Evolutionary conservation across 2,888 invertebrate species (phyloP).

Genomic region (Chydorus sphaericus): DNA sequence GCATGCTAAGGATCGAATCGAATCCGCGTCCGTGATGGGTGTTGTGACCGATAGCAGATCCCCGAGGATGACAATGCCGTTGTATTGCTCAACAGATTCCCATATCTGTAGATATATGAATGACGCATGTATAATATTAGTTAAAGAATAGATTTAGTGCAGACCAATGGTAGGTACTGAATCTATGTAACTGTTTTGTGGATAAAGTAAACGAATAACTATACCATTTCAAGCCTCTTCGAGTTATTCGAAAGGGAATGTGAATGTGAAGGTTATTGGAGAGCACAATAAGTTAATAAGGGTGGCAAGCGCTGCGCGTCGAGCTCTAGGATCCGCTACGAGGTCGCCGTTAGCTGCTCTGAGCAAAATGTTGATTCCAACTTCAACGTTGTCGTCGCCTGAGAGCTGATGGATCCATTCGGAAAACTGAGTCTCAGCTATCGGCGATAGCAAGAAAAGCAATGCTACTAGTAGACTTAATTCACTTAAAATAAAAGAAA

Average conservation of each 20-base stretch:
- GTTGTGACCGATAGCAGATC: slow-evolving; percentile 80
- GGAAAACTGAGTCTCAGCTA: slow-evolving; percentile 40
- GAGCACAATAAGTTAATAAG: slow-evolving; percentile 90
- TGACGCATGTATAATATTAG: not conserved
- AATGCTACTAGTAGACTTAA: too few species aligned
- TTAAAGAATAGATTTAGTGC: too few species aligned
- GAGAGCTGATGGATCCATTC: slow-evolving; percentile 32
- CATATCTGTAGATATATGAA: slow-evolving; percentile 42
- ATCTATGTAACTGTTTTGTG: too few species aligned
- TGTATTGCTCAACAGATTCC: slow-evolving; percentile 84
- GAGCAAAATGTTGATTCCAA: slow-evolving; percentile 65
- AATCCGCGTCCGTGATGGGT: slow-evolving; percentile 93
- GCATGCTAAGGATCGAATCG: slow-evolving; percentile 83
- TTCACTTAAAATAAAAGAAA: too few species aligned
- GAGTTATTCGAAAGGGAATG: slow-evolving; percentile 12
- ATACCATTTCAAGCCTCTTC: slow-evolving; percentile 32
- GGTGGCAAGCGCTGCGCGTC: slow-evolving; percentile 68
- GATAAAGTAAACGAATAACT: too few species aligned
- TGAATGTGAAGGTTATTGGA: slow-evolving; percentile 58
- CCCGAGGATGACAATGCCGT: slow-evolving; percentile 87
- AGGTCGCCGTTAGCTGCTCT: slow-evolving; percentile 83
- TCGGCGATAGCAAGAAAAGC: slow-evolving; percentile 73
- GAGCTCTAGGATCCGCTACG: slow-evolving; percentile 77
- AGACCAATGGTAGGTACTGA: not conserved
- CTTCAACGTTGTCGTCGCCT: slow-evolving; percentile 62